Evolutionary conservation across 2,797 vertebrate genomes (phyloP), one percentile per base, ranked within the genome.

Genomic region (Lates japonicus): DNA sequence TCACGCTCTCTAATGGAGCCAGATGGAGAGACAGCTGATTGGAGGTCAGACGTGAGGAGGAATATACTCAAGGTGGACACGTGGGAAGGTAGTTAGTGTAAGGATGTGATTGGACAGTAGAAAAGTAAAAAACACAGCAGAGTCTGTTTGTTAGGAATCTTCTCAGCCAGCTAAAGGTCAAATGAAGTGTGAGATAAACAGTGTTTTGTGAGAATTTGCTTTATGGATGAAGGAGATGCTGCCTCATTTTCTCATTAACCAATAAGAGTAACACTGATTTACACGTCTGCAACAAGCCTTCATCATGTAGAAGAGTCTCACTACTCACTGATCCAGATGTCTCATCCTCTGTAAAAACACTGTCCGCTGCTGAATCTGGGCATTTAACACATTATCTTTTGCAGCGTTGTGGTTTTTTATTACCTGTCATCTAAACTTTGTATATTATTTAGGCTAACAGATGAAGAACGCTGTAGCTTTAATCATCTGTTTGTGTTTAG

Each of bases 1-100:
- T 88, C 82, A 70, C 4, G 20, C 69, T 92, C 88, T 61, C 58
- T 88, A 86, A 87, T 80, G 77, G 84, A 90, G 76, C 70, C 65
- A 66, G 70, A 77, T 83, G 65, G 78, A 89, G 89, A 82, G 76
- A 84, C 73, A 62, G 79, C 74, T 82, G 88, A 90, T 80, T 81
- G 73, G 82, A 83, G 74, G 76, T 77, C 67, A 84, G 80, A 73
- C 14, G 54, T 76, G 77, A 86, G 66, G 85, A 77, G 73, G 78
- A 78, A 86, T 82, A 74, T 44, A 81, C 80, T 42, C 52, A 76
- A 73, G 78, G 64, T 14, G 14, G 54, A 85, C 74, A 64, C 29
- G 42, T 79, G 77, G 63, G 52, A 49, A 59, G 33, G 49, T 48
- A n/a, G 7, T 65, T 58, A 14, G 35, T 61, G 33, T 54, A 59